Conservation (phyloP, 1,140 invertebrate species). For the Oscheius sp. region DNA sequence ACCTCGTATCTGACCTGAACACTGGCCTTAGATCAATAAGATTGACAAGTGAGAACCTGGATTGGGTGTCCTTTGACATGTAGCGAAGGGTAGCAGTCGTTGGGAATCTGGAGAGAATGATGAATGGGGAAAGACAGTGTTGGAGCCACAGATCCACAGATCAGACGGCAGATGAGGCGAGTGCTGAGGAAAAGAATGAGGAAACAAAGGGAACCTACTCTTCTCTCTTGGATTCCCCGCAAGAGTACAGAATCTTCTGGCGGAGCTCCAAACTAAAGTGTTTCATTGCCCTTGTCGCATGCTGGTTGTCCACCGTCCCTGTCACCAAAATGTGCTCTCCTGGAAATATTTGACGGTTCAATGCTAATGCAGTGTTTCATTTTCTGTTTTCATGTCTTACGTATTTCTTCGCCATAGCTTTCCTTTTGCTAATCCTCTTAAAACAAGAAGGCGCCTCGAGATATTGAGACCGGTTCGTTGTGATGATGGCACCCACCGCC, state of each 20-base stretch:
- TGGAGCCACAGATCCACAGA: conserved; percentile 18
- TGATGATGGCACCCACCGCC: background rate
- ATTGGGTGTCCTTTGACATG: conserved; percentile 11
- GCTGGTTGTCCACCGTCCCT: conserved; percentile 14
- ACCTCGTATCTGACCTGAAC: conserved; percentile 19
- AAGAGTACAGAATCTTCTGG: conserved; percentile 12
- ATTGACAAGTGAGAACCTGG: background rate
- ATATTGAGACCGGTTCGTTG: background rate
- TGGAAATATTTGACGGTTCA: background rate
- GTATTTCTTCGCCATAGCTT: too few species aligned
- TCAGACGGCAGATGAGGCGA: conserved; percentile 11
- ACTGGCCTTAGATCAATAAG: background rate
- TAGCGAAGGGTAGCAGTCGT: conserved; percentile 25
- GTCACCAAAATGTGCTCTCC: conserved; percentile 27
- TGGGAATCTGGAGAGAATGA: conserved; percentile 24
- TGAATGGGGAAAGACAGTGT: background rate
- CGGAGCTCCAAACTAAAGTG: conserved; percentile 17
- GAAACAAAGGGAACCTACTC: conserved; percentile 4
- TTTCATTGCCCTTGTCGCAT: conserved; percentile 10
- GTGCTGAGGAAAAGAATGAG: background rate
- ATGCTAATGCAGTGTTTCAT: conserved; percentile 5
- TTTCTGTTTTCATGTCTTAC: too few species aligned
- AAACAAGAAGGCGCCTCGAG: background rate
- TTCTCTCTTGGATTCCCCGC: conserved; percentile 19
- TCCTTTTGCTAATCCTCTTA: background rate